Evolutionary conservation across 2,113 vertebrate species (phyloP).

Genomic region (chimpanzee (Pan troglodytes)): NHGRI_mPanTro3-v2.1_pri NC_072408.2:91527501-91528000

Average conservation of each 20-base stretch:
- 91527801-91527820: not conserved
- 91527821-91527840: not conserved
- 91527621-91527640: not conserved
- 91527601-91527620: not conserved
- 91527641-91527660: not conserved
- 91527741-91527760: conserved; percentile 40
- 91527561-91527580: not conserved
- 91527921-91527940: too few relatives aligned
- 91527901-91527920: too few relatives aligned
- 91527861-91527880: too few relatives aligned
- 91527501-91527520: not conserved
- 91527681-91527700: not conserved
- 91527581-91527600: not conserved
- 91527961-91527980: too few relatives aligned
- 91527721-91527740: not conserved
- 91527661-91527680: not conserved
- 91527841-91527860: too few relatives aligned
- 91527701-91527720: conserved; percentile 37
- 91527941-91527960: too few relatives aligned
- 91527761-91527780: conserved; percentile 49
- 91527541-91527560: conserved; percentile 36
- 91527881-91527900: too few relatives aligned
- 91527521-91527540: not conserved
- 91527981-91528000: too few relatives aligned
- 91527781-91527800: conserved; percentile 43